phyloP scores from a whole-genome alignment of 2,888 invertebrate genomes.

The Panopea generosa region DNA sequence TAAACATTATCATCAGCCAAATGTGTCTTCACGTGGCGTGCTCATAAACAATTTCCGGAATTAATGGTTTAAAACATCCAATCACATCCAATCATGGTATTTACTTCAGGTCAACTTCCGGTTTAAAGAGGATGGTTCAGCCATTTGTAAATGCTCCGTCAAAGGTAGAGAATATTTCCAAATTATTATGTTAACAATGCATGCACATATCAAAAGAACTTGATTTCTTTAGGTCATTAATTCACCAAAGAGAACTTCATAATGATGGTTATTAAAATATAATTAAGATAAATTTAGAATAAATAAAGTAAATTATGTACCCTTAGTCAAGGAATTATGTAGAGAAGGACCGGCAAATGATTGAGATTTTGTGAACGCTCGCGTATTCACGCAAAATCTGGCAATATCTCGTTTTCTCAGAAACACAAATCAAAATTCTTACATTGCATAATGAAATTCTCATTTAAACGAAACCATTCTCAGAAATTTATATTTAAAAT shows the following conservation, averaged over 20 bases:
- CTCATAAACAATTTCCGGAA: constrained; percentile 64
- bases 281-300: too few relatives aligned
- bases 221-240: neutral
- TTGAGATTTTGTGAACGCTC: too few relatives aligned
- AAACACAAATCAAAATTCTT: too few relatives aligned
- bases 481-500: too few relatives aligned
- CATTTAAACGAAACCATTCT: too few relatives aligned
- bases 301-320: too few relatives aligned
- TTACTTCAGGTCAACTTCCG: constrained; percentile 64
- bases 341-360: too few relatives aligned
- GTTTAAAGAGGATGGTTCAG: constrained; percentile 24
- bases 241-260: neutral
- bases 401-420: too few relatives aligned
- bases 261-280: too few relatives aligned
- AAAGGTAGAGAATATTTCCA: constrained; percentile 1
- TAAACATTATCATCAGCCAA: constrained; percentile 55
- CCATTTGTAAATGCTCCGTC: constrained; percentile 2
- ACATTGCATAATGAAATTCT: too few relatives aligned
- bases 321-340: too few relatives aligned
- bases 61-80: constrained; percentile 65
- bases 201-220: constrained; percentile 6
- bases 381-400: too few relatives aligned
- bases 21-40: constrained; percentile 59
- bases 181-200: constrained; percentile 8
- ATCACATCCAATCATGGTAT: constrained; percentile 66